Base-by-base conservation (phyloP, 2,888 invertebrate species). In the Amiota communis region DNA sequence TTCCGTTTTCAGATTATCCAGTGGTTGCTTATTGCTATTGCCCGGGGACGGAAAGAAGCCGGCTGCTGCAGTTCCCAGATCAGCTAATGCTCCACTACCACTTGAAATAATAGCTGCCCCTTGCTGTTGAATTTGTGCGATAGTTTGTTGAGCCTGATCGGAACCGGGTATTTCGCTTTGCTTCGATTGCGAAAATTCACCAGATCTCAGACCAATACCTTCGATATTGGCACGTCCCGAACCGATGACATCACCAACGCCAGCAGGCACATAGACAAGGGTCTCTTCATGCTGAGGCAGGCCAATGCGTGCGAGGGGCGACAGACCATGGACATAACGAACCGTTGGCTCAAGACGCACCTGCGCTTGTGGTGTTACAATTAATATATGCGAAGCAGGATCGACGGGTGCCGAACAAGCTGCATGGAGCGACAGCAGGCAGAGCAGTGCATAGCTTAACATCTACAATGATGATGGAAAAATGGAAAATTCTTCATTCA, bases 361-460 rank as follows among this genome's bases (percentile, higher is more conserved):
- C 79, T 90, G 89, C 0, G 89, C 88, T 75, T 89, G 89, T 8
- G 89, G 89, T 17, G 88, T 89, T 17, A 89, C 86, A 74, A 89
- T 88, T 51, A 89, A 82, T 75, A 89, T 87, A 68, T 89, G 89
- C 77, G 87, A 86, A 57, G 82, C 79, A 46, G 83, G 77, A 75
- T 80, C 80, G 63, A 79, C 79, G 77, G 81, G 87, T 77, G 74
- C 80, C 73, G 75, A 79, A 83, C 82, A 86, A 47, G 76, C 77
- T 68, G 80, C 79, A 70, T 78, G 78, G 9, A 75, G 74, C 70
- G 69, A 68, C 78, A 85, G 74, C 74, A 86, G 74, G 78, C 84
- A 85, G 76, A 88, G 75, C 73, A 87, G 71, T 68, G 86, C 77
- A 72, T 84, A 79, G 70, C 82, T 81, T 77, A 86, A 80, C 87